Evolutionary conservation across 1,140 invertebrate species (phyloP).

Genomic region (Brachionus calyciflorus): DNA sequence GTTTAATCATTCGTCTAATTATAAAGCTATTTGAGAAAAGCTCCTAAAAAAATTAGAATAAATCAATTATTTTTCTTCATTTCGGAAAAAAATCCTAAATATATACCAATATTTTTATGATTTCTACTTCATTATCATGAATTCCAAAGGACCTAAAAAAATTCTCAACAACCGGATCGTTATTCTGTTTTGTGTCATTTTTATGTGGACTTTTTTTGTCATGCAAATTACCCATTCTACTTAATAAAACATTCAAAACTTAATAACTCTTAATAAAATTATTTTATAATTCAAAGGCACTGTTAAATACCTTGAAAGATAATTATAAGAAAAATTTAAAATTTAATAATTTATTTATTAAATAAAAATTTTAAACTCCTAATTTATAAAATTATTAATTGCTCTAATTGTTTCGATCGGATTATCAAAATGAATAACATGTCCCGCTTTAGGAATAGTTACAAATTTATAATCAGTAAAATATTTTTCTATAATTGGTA

Average conservation of each 20-base stretch:
- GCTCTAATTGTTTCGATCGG: constrained; percentile 11
- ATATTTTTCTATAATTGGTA: constrained; percentile 14
- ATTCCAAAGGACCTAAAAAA: neutral
- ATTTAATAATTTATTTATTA: neutral
- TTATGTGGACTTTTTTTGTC: neutral
- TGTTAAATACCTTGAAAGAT: no score
- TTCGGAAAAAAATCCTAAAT: neutral
- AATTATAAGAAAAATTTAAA: neutral
- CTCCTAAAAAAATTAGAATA: no score
- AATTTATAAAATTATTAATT: constrained; percentile 28
- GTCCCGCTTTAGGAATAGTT: constrained; percentile 28
- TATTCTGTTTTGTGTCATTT: neutral
- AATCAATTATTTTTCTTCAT: no score
- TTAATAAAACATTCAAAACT: no score
- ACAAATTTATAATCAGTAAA: constrained; percentile 30
- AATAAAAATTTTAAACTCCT: neutral
- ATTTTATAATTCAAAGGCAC: no score
- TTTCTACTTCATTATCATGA: neutral
- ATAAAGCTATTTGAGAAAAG: constrained; percentile 37
- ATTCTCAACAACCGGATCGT: neutral
- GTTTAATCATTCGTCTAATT: neutral
- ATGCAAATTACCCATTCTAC: constrained; percentile 23
- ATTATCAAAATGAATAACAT: constrained; percentile 39
- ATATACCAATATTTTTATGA: neutral
- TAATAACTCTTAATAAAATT: no score